These are phyloP conservation scores for Alectoris magna DNA, from an alignment of 2,797 vertebrate genomes.

Conservation along the genomic window DNA sequence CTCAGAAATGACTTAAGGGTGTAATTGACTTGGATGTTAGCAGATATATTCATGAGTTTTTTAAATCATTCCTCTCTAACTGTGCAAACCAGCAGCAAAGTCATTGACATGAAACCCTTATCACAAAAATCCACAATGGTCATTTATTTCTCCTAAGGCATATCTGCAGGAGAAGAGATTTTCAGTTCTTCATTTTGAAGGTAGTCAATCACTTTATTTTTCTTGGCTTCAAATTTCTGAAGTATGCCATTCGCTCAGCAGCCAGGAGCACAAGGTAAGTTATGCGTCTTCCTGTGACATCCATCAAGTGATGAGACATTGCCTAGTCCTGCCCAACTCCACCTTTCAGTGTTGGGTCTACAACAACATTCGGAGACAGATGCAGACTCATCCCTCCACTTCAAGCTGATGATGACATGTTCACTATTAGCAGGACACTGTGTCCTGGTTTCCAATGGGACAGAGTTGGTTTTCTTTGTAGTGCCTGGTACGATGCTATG, in stretches of 20 bases:
- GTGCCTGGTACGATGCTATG: neutral
- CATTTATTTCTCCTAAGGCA: neutral
- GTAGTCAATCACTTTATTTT: neutral
- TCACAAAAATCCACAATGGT: neutral
- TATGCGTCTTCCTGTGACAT: rapidly evolving
- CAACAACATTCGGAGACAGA: neutral
- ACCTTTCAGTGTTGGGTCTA: neutral
- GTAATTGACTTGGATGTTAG: conserved; percentile 3
- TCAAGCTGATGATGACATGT: neutral
- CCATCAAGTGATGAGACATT: rapidly evolving
- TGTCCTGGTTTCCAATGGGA: neutral
- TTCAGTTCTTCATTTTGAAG: neutral
- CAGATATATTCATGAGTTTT: neutral
- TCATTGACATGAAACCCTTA: neutral
- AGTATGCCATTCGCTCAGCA: neutral
- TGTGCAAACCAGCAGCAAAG: neutral
- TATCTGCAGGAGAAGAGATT: neutral
- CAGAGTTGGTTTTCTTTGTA: neutral
- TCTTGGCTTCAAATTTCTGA: neutral
- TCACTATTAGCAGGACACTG: neutral
- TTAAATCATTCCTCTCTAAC: neutral
- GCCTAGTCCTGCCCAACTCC: neutral
- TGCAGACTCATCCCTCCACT: neutral
- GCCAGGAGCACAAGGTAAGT: neutral
- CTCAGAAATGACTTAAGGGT: neutral